A percentile compares a stretch with the other conserved stretches of the same genome.
These are phyloP conservation scores for Lordiphosa stackelbergi DNA, from an alignment of 1,140 invertebrate species.

Conservation along the genomic window DNA sequence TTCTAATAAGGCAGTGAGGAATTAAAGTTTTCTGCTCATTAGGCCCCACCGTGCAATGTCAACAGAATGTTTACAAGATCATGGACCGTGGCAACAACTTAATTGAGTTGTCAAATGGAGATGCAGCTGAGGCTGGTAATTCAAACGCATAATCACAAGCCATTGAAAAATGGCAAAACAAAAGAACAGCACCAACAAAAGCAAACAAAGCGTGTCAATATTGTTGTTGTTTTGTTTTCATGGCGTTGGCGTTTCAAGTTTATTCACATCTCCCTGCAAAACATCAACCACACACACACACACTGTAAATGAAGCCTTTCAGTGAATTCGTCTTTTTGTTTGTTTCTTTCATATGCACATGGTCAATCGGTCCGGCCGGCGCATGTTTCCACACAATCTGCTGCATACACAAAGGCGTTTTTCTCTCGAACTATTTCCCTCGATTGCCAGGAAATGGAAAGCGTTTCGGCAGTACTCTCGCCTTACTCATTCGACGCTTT, in stretches of 20 bases:
- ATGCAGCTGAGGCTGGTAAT: constrained; percentile 34
- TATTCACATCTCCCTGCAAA: constrained; percentile 56
- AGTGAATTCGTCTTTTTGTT: constrained; percentile 16
- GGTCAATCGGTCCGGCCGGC: constrained; percentile 25
- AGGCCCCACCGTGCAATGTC: not conserved
- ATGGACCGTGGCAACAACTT: constrained; percentile 39
- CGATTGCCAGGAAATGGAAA: constrained; percentile 5
- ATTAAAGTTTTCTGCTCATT: too few relatives aligned
- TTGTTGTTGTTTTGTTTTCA: constrained; percentile 10
- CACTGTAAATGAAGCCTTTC: constrained; percentile 20
- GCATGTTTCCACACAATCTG: not conserved
- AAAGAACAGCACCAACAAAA: constrained; percentile 37
- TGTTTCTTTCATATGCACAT: constrained; percentile 44
- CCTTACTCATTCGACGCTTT: not conserved
- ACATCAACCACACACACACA: constrained; percentile 21
- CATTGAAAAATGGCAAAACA: constrained; percentile 53
- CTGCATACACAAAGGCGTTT: constrained; percentile 35
- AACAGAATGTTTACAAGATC: constrained; percentile 43
- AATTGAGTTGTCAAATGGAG: constrained; percentile 58
- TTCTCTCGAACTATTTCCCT: not conserved
- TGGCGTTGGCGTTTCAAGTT: constrained; percentile 49
- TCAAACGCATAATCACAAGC: constrained; percentile 62
- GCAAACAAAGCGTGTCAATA: constrained; percentile 43
- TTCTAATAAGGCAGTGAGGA: too few relatives aligned
- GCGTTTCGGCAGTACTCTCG: not conserved